Base-by-base conservation (phyloP, 2,888 invertebrate species). In the Epinotia brunnichana region DNA sequence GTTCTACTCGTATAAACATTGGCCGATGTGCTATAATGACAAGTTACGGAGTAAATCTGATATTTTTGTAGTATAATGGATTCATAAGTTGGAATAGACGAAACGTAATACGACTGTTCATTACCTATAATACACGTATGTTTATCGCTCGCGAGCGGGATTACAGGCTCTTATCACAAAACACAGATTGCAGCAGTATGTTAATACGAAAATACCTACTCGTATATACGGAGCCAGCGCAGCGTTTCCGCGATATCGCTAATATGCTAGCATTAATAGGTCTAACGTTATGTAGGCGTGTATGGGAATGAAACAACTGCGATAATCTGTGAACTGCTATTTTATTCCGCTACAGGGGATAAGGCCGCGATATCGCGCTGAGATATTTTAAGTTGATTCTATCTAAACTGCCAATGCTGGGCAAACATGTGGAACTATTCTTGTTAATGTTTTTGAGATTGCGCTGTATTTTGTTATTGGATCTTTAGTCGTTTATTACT, bases 391-490 rank as follows among this genome's bases (percentile, higher is more conserved):
- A 85, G 83, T 82, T 79, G 80, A 83, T 84, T 78, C 81, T 87
- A 85, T 86, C 86, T 87, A 81, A 86, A 87, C 85, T 83, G 83
- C 80, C 81, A 82, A 84, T 84, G 85, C 83, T 83, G 81, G 82
- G 82, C 79, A 80, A 85, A 81, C 84, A 86, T 86, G 87, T 86
- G 83, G 85, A 86, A 85, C 84, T 85, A 85, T 87, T 86, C 87
- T 86, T 85, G 87, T 87, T 87, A 87, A 87, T 85, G 85, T 82
- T 81, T 78, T 64, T 59, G 59, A 66, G 69, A 66, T 57, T 51
- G 39, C 51, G 17, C 62, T 48, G 68, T 72, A 57, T 53, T n/a
- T 72, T 41, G 17, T 19, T 44, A 48, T 54, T 56, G 24, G 41
- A 68, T 54, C n/a, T 48, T 48, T 39, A 41, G 62, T 61, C 44